Conservation (phyloP, 2,888 invertebrate genomes). For the Flexamia atlantica region DNA sequence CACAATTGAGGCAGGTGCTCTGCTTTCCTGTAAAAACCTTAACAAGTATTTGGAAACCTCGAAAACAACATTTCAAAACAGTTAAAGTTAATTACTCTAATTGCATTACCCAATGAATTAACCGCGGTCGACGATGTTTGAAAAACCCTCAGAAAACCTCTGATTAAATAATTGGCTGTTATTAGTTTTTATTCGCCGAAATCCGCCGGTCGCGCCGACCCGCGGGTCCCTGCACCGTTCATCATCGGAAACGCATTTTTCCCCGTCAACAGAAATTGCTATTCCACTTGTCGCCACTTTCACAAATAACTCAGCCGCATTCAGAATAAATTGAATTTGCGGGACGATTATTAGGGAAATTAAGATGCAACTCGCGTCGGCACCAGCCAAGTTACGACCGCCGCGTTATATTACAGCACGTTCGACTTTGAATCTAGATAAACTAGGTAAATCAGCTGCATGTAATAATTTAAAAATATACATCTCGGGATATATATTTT, state of each 20-base stretch:
- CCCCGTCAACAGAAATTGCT: conserved; percentile 38
- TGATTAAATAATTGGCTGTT: conserved; percentile 31
- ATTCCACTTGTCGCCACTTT: conserved; percentile 57
- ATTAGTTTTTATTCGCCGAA: conserved; percentile 13
- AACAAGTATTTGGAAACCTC: conserved; percentile 1
- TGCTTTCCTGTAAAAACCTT: not conserved
- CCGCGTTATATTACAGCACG: no score
- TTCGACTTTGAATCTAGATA: no score
- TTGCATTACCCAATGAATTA: not conserved
- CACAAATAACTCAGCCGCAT: conserved; percentile 53
- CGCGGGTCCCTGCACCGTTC: not conserved
- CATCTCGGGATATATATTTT: no score
- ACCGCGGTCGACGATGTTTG: not conserved
- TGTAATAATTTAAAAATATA: no score
- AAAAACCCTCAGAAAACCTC: not conserved
- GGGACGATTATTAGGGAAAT: conserved; percentile 49
- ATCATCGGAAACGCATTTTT: conserved; percentile 37
- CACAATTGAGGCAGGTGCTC: no score
- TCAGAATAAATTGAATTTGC: conserved; percentile 55
- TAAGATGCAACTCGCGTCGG: conserved; percentile 49
- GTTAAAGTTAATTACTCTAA: not conserved
- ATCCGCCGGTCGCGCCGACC: not conserved
- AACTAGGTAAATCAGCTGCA: no score
- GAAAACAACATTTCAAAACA: not conserved
- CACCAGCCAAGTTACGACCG: not conserved